Percentiles rank a stretch among this genome's conserved stretches.
Conservation (phyloP, 2,797 vertebrate species). For the Aotus griseimembra region DNA sequence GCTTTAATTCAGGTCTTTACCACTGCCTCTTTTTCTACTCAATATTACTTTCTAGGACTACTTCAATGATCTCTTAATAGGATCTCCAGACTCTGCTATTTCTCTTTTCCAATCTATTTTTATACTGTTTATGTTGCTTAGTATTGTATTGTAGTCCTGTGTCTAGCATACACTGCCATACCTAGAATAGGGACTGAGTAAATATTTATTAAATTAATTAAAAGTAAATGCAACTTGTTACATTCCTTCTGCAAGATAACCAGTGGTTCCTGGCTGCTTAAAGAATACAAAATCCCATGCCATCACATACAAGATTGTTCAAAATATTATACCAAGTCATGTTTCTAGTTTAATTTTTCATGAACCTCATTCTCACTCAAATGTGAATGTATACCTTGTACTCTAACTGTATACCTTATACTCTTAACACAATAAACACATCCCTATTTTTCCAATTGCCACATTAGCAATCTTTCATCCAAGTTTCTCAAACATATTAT, state of each 20-base stretch:
- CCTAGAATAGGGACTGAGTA: background rate
- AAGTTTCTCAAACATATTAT: background rate
- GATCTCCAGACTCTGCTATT: background rate
- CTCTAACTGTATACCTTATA: background rate
- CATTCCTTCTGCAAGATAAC: background rate
- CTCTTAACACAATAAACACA: background rate
- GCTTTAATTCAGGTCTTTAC: background rate
- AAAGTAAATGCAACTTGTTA: background rate
- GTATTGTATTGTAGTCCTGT: background rate
- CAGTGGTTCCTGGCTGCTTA: background rate
- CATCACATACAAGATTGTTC: background rate
- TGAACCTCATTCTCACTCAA: background rate
- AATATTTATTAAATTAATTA: slow-evolving; percentile 12
- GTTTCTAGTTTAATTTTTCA: slow-evolving; percentile 23
- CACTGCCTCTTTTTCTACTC: background rate
- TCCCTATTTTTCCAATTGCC: background rate
- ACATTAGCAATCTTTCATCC: background rate
- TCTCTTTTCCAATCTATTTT: background rate
- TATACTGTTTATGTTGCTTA: background rate
- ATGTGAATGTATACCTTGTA: background rate
- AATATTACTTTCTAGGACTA: background rate
- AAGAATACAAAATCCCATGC: background rate
- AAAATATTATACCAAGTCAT: slow-evolving; percentile 19
- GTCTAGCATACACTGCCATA: background rate
- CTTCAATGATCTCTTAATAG: background rate